These are phyloP conservation scores for Enteromius viviparus DNA, from an alignment of 2,797 vertebrate species.

Conservation along the genomic window DNA sequence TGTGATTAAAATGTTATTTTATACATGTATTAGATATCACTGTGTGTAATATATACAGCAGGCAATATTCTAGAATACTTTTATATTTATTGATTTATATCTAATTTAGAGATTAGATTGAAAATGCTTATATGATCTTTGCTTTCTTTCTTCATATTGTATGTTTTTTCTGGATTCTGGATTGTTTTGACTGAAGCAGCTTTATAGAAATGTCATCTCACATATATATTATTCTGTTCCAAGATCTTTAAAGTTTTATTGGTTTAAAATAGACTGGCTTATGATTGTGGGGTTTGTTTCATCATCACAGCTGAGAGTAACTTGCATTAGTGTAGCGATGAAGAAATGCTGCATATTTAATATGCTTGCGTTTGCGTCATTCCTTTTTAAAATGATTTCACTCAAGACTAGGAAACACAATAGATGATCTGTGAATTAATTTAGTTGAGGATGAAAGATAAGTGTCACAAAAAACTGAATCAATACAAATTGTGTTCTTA, in stretches of 20 bases:
- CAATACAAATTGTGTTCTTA: slow-evolving; percentile 1
- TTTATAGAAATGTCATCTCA: background rate
- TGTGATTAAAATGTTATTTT: slow-evolving; percentile 11
- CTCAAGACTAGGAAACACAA: background rate
- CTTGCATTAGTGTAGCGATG: slow-evolving; percentile 1
- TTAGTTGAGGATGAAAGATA: background rate
- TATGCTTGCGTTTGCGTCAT: background rate
- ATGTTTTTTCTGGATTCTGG: background rate
- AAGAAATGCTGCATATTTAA: slow-evolving; percentile 28
- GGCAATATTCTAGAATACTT: slow-evolving; percentile 6
- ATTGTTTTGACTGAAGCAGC: slow-evolving; percentile 5
- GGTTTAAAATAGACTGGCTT: background rate
- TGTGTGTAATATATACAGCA: slow-evolving; percentile 16
- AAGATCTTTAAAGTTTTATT: background rate
- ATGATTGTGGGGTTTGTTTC: background rate
- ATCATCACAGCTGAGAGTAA: background rate
- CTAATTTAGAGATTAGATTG: slow-evolving; percentile 25
- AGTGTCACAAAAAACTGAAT: background rate
- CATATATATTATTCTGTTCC: background rate
- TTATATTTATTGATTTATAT: slow-evolving; percentile 43
- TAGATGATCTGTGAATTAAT: slow-evolving; percentile 18
- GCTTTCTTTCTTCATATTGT: background rate
- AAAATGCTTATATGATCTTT: slow-evolving; percentile 16
- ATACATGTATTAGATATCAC: slow-evolving; percentile 8
- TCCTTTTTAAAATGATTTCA: background rate